Evolutionary conservation across 2,113 vertebrate species (phyloP).

Genomic region (Periophthalmus modestus): DNA sequence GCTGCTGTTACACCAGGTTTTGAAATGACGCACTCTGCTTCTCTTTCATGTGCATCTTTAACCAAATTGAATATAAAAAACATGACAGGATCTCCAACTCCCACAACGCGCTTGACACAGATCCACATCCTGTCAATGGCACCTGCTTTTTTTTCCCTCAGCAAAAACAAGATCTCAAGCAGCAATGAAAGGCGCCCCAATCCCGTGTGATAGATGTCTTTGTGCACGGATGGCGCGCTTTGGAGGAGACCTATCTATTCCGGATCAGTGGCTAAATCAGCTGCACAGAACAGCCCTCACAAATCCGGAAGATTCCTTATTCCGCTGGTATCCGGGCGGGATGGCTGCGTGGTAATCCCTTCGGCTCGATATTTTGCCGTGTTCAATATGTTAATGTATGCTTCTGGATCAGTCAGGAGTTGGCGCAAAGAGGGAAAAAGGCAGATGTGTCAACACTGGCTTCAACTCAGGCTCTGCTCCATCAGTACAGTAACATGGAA

Average conservation of each 20-base stretch:
- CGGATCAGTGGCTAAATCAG: conserved; percentile 64
- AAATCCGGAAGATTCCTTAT: conserved; percentile 59
- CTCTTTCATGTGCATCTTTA: too few relatives aligned
- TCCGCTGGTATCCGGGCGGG: conserved; percentile 60
- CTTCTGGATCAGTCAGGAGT: conserved; percentile 58
- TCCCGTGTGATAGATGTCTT: conserved; percentile 22
- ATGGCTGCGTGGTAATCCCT: conserved; percentile 65
- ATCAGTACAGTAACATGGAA: background rate
- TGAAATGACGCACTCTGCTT: too few relatives aligned
- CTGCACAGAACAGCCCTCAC: conserved; percentile 41
- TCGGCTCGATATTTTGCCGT: conserved; percentile 55
- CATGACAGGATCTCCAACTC: background rate
- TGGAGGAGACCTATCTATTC: conserved; percentile 39
- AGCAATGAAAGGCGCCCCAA: conserved; percentile 28
- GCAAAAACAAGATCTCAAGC: conserved; percentile 40
- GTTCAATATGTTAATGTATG: conserved; percentile 73
- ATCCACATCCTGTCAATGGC: conserved; percentile 20
- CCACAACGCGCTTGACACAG: background rate
- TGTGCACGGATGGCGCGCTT: conserved; percentile 8
- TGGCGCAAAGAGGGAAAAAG: conserved; percentile 47
- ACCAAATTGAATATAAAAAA: background rate
- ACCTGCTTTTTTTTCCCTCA: conserved; percentile 36
- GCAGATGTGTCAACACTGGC: conserved; percentile 64
- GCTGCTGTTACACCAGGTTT: too few relatives aligned
- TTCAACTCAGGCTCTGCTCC: conserved; percentile 46